Evolutionary conservation across 30 jellyfish, hydroid and myxozoan species (phyloP), one percentile per base, ranked within the genome.

Genomic region (Aurelia sp.): DNA sequence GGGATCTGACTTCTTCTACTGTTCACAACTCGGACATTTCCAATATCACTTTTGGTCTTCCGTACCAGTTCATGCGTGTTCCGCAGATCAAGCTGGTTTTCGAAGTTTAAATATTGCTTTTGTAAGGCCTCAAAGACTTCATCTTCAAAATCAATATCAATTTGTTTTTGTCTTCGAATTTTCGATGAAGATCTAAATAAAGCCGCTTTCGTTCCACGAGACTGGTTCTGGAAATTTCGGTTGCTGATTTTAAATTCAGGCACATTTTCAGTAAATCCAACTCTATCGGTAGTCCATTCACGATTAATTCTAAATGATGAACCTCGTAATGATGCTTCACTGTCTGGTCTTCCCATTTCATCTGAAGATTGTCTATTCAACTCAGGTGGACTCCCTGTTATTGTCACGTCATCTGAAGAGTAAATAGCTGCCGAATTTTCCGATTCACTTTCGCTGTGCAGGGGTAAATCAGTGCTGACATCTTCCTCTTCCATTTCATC

Each of bases 21-120:
- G 33, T 78, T 69, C 78, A 88, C 15, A 35, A 88, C 81, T 8
- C 71, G 86, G 15, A 88, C 96, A 44, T 38, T 67, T 18, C 86
- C 85, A 15, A 67, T 78, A 27, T 88, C 96, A 63, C 96, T 88
- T 62, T 88, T 88, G 19, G 96, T 88, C 71, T 88, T 68, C 6
- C 96, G 91, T 9, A 88, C 82, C 3, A 82, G 13, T 24, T 69
- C 74, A 63, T 88, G 96, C 4, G 50, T 31, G 50, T n/a, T 70
- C 52, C 21, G n/a, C 7, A 17, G 50, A 11, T 63, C 77, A 48
- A 22, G 51, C 27, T 19, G 59, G 22, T 38, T 61, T 8, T 20
- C 67, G 7, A 63, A 40, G 19, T 67, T 44, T 13, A 18, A n/a
- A 18, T 7, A 18, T 59, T 59, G 33, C 13, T 18, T 21, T 59